Conservation (phyloP, 2,888 invertebrate species). For the Octonoba sinensis region DNA sequence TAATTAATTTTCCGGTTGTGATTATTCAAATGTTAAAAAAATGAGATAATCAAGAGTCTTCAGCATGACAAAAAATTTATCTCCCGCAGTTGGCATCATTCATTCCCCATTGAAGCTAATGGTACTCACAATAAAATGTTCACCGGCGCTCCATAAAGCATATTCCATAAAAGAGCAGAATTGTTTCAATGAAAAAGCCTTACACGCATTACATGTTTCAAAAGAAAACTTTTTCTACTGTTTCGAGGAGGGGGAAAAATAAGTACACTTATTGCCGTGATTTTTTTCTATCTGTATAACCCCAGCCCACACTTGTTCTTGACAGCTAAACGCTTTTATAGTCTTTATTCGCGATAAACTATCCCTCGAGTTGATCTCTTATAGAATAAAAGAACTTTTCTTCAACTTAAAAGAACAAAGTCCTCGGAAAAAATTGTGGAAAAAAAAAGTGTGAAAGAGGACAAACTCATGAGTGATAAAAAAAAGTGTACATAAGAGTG, state of each 20-base stretch:
- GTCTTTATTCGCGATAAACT: conserved; percentile 58
- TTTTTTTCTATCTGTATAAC: conserved; percentile 43
- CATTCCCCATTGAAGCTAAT: neutral
- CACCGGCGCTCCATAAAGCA: conserved; percentile 5
- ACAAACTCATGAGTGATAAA: conserved; percentile 9
- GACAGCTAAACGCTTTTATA: conserved; percentile 61
- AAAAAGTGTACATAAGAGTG: neutral
- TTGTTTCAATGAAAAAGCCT: too few relatives aligned
- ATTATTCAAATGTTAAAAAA: too few relatives aligned
- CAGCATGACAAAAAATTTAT: too few relatives aligned
- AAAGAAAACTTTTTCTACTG: too few relatives aligned
- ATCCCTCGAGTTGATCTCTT: conserved; percentile 7
- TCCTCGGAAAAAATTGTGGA: neutral
- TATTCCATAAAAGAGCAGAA: conserved; percentile 1
- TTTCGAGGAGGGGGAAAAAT: neutral
- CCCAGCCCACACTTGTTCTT: conserved; percentile 54
- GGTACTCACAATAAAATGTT: conserved; percentile 21
- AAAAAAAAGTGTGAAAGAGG: conserved; percentile 5
- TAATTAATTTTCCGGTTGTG: too few relatives aligned
- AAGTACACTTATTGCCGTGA: conserved; percentile 38
- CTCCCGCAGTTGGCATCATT: too few relatives aligned
- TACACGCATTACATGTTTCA: too few relatives aligned
- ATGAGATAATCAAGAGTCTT: too few relatives aligned
- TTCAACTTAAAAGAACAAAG: conserved; percentile 35
- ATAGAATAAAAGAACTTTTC: conserved; percentile 56